A percentile compares a stretch with the other conserved stretches of the same genome.
Conservation (phyloP, 2,888 invertebrate species). For the Bembecia ichneumoniformis region DNA sequence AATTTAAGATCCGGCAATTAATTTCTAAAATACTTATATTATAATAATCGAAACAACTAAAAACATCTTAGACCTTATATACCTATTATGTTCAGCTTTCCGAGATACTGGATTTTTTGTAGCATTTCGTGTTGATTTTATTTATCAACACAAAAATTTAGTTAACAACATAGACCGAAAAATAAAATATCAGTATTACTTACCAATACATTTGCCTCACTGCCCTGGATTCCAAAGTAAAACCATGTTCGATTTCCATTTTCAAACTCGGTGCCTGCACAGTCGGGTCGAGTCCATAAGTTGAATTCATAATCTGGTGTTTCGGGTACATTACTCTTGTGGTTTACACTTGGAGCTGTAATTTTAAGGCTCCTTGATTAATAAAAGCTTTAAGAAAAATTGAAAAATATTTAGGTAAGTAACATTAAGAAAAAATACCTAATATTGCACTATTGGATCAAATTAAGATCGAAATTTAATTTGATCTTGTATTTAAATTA, state of each 20-base stretch:
- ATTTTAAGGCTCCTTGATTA: conserved; percentile 3
- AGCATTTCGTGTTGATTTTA: too few relatives aligned
- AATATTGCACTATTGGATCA: too few relatives aligned
- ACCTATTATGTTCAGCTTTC: background rate
- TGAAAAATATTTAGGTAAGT: background rate
- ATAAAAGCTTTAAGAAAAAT: background rate
- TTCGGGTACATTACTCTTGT: conserved; percentile 57
- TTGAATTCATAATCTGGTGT: conserved; percentile 85
- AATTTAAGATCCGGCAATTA: too few relatives aligned
- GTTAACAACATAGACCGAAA: too few relatives aligned
- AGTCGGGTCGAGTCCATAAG: conserved; percentile 92
- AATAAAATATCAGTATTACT: conserved; percentile 21
- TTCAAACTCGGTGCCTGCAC: conserved; percentile 88
- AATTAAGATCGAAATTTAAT: too few relatives aligned
- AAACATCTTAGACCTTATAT: too few relatives aligned
- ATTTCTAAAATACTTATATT: too few relatives aligned
- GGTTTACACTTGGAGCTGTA: conserved; percentile 44
- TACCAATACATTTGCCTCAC: conserved; percentile 70
- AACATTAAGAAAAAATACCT: background rate
- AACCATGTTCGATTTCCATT: conserved; percentile 95
- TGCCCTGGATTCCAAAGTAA: conserved; percentile 84
- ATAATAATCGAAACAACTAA: too few relatives aligned
- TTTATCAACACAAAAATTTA: too few relatives aligned
- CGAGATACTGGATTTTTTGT: too few relatives aligned
- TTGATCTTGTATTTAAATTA: too few relatives aligned